A percentile compares a stretch with the other conserved stretches of the same genome.
Conservation (phyloP, 2,888 invertebrate species). For the Pyrrhia umbra region DNA sequence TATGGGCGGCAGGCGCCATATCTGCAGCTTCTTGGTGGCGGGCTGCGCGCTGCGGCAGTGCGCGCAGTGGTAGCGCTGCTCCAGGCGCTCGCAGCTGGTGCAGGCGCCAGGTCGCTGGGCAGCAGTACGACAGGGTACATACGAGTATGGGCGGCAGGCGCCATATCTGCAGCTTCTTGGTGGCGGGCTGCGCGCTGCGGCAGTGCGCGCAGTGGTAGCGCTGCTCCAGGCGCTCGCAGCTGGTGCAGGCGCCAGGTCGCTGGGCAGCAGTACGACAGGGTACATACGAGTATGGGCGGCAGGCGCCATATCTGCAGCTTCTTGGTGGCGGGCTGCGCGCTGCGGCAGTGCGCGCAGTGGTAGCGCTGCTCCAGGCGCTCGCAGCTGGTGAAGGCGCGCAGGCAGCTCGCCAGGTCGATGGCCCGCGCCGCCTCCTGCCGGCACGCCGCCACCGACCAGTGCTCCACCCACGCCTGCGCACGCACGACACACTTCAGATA, state of each 20-base stretch:
- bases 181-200: slow-evolving; percentile 95
- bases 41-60: no score
- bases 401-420: slow-evolving; percentile 95
- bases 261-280: background rate
- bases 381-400: slow-evolving; percentile 96
- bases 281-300: slow-evolving; percentile 93
- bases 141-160: slow-evolving; percentile 91
- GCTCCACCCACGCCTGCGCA: slow-evolving; percentile 93
- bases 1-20: no score
- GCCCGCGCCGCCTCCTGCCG: slow-evolving; percentile 94
- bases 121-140: no score
- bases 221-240: no score
- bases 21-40: no score
- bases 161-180: slow-evolving; percentile 98
- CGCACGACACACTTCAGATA: no score
- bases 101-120: no score
- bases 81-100: no score
- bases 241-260: no score
- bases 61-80: no score
- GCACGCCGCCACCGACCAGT: slow-evolving; percentile 93
- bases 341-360: slow-evolving; percentile 95
- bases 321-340: slow-evolving; percentile 96
- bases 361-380: slow-evolving; percentile 96
- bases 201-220: no score
- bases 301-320: slow-evolving; percentile 97